Evolutionary conservation across 2,113 vertebrate genomes (phyloP).

Genomic region (Microtus richardsoni): DNA sequence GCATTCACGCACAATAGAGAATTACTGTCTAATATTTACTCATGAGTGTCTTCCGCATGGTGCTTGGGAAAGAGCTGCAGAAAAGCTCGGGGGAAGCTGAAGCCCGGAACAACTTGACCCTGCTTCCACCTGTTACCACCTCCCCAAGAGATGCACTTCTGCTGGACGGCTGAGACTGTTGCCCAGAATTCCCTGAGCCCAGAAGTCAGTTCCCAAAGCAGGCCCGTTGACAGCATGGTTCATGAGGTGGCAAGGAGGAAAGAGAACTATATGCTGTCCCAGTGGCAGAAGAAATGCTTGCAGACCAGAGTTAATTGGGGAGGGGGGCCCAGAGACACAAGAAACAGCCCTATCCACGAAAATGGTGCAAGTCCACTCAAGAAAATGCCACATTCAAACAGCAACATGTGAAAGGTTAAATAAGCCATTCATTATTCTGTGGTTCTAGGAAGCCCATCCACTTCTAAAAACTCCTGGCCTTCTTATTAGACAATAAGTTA

Average conservation of each 20-base stretch:
- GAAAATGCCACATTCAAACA: slow-evolving; percentile 44
- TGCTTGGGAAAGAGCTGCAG: slow-evolving; percentile 28
- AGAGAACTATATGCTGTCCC: not conserved
- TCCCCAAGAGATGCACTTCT: slow-evolving; percentile 77
- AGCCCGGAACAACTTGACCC: slow-evolving; percentile 58
- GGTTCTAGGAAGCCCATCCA: not conserved
- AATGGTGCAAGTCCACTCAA: slow-evolving; percentile 24
- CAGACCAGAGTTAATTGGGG: slow-evolving; percentile 20
- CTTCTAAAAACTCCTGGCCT: slow-evolving; percentile 15
- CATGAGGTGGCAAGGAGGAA: slow-evolving; percentile 47
- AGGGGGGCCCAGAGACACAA: not conserved
- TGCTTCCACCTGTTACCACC: slow-evolving; percentile 64
- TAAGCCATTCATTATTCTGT: not conserved
- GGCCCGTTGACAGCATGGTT: slow-evolving; percentile 44
- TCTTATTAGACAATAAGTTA: slow-evolving; percentile 40
- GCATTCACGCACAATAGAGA: not conserved
- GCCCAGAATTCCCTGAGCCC: slow-evolving; percentile 55
- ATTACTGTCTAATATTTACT: slow-evolving; percentile 51
- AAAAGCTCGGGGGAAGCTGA: not conserved
- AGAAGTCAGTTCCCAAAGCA: slow-evolving; percentile 61
- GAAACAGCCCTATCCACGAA: not conserved
- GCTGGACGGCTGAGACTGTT: slow-evolving; percentile 51
- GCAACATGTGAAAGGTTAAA: not conserved
- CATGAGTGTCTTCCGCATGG: slow-evolving; percentile 45
- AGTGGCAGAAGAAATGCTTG: slow-evolving; percentile 47